Percentiles rank a stretch among this genome's conserved stretches.
Evolutionary conservation across 2,797 vertebrate genomes (phyloP).

Genomic region (Myripristis jacobus): DNA sequence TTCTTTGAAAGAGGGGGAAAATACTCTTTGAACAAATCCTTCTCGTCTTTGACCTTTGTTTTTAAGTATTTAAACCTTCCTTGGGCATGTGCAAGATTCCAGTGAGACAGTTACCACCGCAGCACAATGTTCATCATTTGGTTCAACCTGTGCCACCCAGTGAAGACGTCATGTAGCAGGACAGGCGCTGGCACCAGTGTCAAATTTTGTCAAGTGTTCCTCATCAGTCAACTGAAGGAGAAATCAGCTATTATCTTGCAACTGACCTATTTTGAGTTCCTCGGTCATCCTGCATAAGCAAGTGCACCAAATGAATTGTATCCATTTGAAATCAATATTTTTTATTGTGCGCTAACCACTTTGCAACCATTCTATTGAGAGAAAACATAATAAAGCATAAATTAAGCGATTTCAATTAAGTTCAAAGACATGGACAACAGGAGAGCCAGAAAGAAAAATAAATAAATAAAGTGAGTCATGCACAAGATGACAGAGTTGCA

Average conservation of each 20-base stretch:
- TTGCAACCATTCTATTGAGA: slow-evolving; percentile 44
- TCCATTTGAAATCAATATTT: not conserved
- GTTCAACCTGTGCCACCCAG: not conserved
- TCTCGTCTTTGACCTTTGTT: slow-evolving; percentile 9
- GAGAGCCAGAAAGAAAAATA: slow-evolving; percentile 39
- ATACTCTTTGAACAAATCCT: slow-evolving; percentile 1
- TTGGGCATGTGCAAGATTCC: too few species aligned
- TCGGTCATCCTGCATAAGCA: slow-evolving; percentile 5
- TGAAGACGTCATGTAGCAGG: slow-evolving; percentile 15
- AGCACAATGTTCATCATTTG: not conserved
- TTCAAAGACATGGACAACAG: slow-evolving; percentile 25
- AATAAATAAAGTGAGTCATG: slow-evolving; percentile 31
- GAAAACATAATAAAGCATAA: slow-evolving; percentile 28
- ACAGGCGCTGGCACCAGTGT: not conserved
- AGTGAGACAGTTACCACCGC: too few species aligned
- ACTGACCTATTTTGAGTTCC: slow-evolving; percentile 14
- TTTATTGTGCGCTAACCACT: not conserved
- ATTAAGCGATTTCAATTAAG: slow-evolving; percentile 19
- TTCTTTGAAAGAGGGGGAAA: not conserved
- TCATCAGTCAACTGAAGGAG: too few species aligned
- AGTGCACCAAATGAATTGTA: slow-evolving; percentile 7
- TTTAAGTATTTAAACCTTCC: too few species aligned
- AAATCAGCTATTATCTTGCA: slow-evolving; percentile 24
- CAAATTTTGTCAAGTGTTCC: slow-evolving; percentile 15
- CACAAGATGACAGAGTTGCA: not conserved